phyloP scores from a whole-genome alignment of 2,113 vertebrate genomes.

The Phaethornis superciliosus region DNA sequence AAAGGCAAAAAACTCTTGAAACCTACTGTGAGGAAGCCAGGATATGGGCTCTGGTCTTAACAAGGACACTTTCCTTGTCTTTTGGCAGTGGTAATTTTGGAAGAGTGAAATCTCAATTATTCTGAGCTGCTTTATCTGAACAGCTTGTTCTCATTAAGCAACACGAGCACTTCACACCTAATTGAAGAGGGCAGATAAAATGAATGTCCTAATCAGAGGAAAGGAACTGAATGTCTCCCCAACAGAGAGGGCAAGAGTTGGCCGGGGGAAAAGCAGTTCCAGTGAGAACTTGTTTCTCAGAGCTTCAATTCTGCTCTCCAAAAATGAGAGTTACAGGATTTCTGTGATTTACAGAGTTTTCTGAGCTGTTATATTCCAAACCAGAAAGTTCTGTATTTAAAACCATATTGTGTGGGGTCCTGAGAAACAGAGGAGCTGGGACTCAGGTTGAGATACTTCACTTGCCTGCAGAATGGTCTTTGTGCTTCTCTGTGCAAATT shows the following conservation, averaged over 20 bases:
- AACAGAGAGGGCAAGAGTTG: neutral
- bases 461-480: neutral
- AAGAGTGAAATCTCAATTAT: neutral
- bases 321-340: neutral
- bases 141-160: constrained; percentile 23
- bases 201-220: neutral
- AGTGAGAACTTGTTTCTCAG: neutral
- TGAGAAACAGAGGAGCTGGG: neutral
- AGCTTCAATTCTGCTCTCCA: neutral
- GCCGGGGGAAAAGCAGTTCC: neutral
- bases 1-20: neutral
- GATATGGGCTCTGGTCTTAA: neutral
- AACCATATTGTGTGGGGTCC: neutral
- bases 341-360: neutral
- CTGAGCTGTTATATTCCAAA: neutral
- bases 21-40: neutral
- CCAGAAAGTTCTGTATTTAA: neutral
- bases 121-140: constrained; percentile 1
- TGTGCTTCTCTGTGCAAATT: neutral
- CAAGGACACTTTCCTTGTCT: neutral
- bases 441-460: neutral
- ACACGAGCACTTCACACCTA: neutral
- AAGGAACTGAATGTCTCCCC: neutral
- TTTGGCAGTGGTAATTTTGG: neutral
- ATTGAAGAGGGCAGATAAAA: constrained; percentile 4